Evolutionary conservation across 2,113 vertebrate genomes (phyloP).

Genomic region (cattle (Bos taurus)): DNA sequence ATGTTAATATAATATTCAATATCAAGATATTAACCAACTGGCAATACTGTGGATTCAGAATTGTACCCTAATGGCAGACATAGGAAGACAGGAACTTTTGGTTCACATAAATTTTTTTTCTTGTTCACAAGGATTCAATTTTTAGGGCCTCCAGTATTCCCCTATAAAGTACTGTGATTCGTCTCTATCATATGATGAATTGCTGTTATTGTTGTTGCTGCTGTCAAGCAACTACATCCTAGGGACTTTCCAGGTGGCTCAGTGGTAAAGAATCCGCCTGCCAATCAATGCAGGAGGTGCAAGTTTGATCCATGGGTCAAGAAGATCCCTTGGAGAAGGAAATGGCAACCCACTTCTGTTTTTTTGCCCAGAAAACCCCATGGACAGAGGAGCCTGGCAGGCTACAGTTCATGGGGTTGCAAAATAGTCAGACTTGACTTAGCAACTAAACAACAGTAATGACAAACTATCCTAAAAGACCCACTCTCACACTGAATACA

Average conservation of each 20-base stretch:
- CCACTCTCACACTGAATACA: background rate
- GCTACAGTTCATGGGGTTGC: background rate
- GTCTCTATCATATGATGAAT: background rate
- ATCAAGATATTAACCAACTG: background rate
- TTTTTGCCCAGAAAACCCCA: background rate
- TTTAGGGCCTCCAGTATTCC: background rate
- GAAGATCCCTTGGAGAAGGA: background rate
- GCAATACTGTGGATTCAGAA: background rate
- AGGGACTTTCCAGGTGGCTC: background rate
- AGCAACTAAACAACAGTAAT: background rate
- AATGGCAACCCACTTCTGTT: background rate
- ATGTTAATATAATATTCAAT: background rate
- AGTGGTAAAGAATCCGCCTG: background rate
- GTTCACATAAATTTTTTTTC: background rate
- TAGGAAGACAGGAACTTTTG: background rate
- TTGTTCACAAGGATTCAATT: background rate
- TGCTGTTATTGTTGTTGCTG: background rate
- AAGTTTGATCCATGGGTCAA: background rate
- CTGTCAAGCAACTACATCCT: background rate
- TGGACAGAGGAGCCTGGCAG: rapidly evolving
- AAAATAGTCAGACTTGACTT: background rate
- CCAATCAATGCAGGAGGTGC: background rate
- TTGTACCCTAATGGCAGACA: background rate
- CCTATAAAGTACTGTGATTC: background rate
- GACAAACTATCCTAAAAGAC: background rate